phyloP scores from a whole-genome alignment of 2,888 invertebrate species.

The Dioctria rufipes region DNA sequence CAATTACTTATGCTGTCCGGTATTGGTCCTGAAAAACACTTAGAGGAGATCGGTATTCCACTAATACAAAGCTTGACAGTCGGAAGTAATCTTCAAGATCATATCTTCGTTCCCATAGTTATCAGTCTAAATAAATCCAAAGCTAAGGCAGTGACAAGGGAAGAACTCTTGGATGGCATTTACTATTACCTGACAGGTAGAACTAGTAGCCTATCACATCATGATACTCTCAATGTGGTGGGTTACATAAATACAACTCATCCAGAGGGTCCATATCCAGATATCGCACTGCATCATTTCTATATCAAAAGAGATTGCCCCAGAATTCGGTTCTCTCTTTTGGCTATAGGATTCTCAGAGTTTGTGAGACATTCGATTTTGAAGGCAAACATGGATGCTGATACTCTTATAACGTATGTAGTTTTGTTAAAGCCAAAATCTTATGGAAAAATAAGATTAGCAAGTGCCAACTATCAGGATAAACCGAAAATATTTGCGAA shows the following conservation, averaged over 20 bases:
- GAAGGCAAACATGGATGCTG: slow-evolving; percentile 30
- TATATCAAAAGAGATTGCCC: slow-evolving; percentile 65
- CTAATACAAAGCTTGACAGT: slow-evolving; percentile 68
- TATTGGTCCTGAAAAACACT: slow-evolving; percentile 56
- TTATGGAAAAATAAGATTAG: slow-evolving; percentile 73
- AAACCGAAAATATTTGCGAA: slow-evolving; percentile 75
- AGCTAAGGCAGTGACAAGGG: slow-evolving; percentile 31
- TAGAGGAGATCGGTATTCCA: slow-evolving; percentile 47
- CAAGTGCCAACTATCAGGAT: slow-evolving; percentile 72
- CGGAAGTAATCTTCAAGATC: slow-evolving; percentile 84
- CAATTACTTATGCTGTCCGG: slow-evolving; percentile 59
- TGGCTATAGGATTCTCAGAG: slow-evolving; percentile 63
- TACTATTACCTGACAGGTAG: slow-evolving; percentile 68
- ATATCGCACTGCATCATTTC: slow-evolving; percentile 72
- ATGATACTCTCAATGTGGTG: slow-evolving; percentile 68
- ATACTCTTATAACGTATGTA: slow-evolving; percentile 59
- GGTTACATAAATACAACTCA: slow-evolving; percentile 72
- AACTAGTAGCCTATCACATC: slow-evolving; percentile 63
- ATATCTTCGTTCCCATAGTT: slow-evolving; percentile 75
- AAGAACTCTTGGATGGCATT: slow-evolving; percentile 53
- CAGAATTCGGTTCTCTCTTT: slow-evolving; percentile 63
- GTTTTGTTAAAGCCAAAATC: slow-evolving; percentile 68
- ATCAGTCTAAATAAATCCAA: slow-evolving; percentile 67
- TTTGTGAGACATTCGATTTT: slow-evolving; percentile 18
- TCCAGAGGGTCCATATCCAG: slow-evolving; percentile 69